Percentiles rank a stretch among this genome's conserved stretches.
Evolutionary conservation across 2,888 invertebrate species (phyloP).

Genomic region (Melanchra persicariae): DNA sequence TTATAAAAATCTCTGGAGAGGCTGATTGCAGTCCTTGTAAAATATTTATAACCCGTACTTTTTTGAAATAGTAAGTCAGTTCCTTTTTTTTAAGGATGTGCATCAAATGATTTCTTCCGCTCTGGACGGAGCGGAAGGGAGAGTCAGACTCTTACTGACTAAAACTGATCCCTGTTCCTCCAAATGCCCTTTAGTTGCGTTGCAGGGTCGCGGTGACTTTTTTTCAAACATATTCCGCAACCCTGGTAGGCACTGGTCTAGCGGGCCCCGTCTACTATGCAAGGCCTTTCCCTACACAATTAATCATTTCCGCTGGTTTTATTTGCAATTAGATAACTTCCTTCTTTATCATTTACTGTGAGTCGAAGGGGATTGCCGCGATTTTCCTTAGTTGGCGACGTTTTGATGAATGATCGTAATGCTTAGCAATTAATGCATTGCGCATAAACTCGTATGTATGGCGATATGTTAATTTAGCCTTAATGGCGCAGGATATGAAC

Average conservation of each 20-base stretch:
- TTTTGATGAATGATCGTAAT: constrained; percentile 40
- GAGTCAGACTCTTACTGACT: too few species aligned
- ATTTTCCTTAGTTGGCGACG: constrained; percentile 22
- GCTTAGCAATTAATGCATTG: constrained; percentile 36
- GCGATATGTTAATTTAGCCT: constrained; percentile 31
- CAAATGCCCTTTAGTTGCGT: too few species aligned
- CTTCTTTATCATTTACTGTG: constrained; percentile 36
- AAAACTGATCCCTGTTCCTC: too few species aligned
- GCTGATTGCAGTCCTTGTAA: not conserved
- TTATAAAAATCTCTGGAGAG: not conserved
- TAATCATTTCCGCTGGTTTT: constrained; percentile 29
- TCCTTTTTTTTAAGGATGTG: too few species aligned
- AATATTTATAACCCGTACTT: constrained; percentile 5
- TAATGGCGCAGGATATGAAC: constrained; percentile 32
- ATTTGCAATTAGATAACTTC: constrained; percentile 39
- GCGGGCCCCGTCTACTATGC: too few species aligned
- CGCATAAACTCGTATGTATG: constrained; percentile 14
- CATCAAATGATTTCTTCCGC: too few species aligned
- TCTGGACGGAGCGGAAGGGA: too few species aligned
- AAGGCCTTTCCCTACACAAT: constrained; percentile 14
- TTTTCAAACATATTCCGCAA: too few species aligned
- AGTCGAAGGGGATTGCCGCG: constrained; percentile 15
- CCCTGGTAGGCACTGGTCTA: too few species aligned
- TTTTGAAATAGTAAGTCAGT: constrained; percentile 3
- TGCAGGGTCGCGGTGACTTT: too few species aligned